Percentiles rank a stretch among this genome's conserved stretches.
Evolutionary conservation across 92 coral and sea anemone genomes (phyloP).

Genomic region (Zoanthus gigantus): DNA sequence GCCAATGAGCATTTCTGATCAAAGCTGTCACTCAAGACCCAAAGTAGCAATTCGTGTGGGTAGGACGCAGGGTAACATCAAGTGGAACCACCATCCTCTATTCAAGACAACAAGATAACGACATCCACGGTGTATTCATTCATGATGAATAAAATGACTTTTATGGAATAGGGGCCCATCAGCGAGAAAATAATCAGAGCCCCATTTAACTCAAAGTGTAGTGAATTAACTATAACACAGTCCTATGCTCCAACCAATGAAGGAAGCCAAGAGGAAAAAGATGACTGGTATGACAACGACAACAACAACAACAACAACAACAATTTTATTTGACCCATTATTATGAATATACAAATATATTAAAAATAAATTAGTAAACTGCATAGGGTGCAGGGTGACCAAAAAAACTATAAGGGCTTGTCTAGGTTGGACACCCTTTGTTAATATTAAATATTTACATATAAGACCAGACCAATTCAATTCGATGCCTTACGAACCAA

Average conservation of each 20-base stretch:
- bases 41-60: slow-evolving; percentile 23
- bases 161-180: slow-evolving; percentile 39
- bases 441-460: too few relatives aligned
- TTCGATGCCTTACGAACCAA: too few relatives aligned
- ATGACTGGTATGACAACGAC: not conserved
- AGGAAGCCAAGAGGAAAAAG: slow-evolving; percentile 2
- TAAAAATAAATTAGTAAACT: too few relatives aligned
- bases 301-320: too few relatives aligned
- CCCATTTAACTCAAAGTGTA: slow-evolving; percentile 3
- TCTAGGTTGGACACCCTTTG: too few relatives aligned
- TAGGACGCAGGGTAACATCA: slow-evolving; percentile 32
- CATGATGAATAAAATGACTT: too few relatives aligned
- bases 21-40: slow-evolving; percentile 38
- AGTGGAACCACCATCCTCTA: slow-evolving; percentile 37
- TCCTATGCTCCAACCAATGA: slow-evolving; percentile 41
- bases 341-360: too few relatives aligned
- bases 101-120: slow-evolving; percentile 13
- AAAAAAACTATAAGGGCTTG: too few relatives aligned
- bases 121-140: not conserved
- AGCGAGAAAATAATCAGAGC: slow-evolving; percentile 40
- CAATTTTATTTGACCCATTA: too few relatives aligned
- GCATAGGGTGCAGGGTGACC: too few relatives aligned
- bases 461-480: too few relatives aligned
- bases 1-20: slow-evolving; percentile 46
- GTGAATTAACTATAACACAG: slow-evolving; percentile 12